Conservation (phyloP, 2,113 vertebrate genomes). For the Gambusia affinis region DNA sequence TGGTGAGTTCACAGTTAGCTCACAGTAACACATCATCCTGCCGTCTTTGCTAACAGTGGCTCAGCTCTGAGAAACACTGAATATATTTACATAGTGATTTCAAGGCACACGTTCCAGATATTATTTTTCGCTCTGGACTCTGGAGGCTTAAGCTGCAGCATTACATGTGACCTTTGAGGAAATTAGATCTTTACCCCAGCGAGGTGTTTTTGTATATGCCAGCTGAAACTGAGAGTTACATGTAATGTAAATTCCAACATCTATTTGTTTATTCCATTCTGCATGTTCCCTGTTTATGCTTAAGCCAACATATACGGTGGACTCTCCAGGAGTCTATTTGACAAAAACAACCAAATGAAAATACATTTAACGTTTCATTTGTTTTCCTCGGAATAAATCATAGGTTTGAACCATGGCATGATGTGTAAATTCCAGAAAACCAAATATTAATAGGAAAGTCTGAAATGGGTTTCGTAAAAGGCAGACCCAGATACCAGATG, state of each 20-base stretch:
- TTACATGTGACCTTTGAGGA: slow-evolving; percentile 28
- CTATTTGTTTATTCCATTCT: not conserved
- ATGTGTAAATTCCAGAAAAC: no score
- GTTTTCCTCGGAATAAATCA: no score
- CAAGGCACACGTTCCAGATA: not conserved
- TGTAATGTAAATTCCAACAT: not conserved
- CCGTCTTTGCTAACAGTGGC: not conserved
- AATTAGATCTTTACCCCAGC: slow-evolving; percentile 6
- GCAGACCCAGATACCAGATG: no score
- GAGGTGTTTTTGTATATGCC: not conserved
- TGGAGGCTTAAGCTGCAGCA: not conserved
- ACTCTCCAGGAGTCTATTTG: no score
- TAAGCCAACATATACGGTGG: no score
- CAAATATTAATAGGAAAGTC: no score
- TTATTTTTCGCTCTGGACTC: not conserved
- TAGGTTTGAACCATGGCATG: no score
- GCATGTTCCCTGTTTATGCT: no score
- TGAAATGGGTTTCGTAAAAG: no score
- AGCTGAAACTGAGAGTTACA: not conserved
- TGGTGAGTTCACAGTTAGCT: slow-evolving; percentile 1
- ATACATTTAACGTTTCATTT: no score
- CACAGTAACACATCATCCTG: not conserved
- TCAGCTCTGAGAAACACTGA: not conserved
- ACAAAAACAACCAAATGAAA: no score
- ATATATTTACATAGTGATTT: slow-evolving; percentile 17